Evolutionary conservation across 2,113 vertebrate species (phyloP).

Genomic region (Leucopternis melanops): DNA sequence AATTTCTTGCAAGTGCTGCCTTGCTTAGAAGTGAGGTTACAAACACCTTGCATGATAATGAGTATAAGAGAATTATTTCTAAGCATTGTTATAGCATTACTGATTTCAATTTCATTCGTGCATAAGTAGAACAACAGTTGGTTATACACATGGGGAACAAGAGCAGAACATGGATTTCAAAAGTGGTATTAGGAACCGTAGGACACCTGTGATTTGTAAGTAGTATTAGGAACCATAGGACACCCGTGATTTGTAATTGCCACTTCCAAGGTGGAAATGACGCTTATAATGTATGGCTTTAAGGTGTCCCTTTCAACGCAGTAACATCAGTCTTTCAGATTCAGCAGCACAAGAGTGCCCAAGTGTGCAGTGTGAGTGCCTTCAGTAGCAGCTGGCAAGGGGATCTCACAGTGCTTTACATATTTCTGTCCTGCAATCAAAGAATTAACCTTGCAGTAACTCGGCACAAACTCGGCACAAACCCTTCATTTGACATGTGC

Average conservation of each 20-base stretch:
- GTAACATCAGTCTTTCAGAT: neutral
- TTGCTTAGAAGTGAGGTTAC: neutral
- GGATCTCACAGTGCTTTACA: neutral
- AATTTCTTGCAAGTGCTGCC: neutral
- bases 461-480: neutral
- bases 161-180: neutral
- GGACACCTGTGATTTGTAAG: neutral
- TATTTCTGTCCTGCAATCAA: neutral
- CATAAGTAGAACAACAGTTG: neutral
- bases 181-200: neutral
- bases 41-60: neutral
- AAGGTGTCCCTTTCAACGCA: neutral
- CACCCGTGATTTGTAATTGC: neutral
- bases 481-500: neutral
- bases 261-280: neutral
- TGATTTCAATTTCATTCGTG: neutral
- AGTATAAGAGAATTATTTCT: neutral
- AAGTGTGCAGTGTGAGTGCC: neutral
- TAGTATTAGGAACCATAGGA: neutral
- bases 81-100: neutral
- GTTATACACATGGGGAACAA: neutral
- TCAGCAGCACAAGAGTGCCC: neutral
- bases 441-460: neutral
- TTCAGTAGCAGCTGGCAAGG: neutral
- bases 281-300: neutral